Evolutionary conservation across 2,888 invertebrate genomes (phyloP).

Genomic region (Drosophila suboccidentalis): DNA sequence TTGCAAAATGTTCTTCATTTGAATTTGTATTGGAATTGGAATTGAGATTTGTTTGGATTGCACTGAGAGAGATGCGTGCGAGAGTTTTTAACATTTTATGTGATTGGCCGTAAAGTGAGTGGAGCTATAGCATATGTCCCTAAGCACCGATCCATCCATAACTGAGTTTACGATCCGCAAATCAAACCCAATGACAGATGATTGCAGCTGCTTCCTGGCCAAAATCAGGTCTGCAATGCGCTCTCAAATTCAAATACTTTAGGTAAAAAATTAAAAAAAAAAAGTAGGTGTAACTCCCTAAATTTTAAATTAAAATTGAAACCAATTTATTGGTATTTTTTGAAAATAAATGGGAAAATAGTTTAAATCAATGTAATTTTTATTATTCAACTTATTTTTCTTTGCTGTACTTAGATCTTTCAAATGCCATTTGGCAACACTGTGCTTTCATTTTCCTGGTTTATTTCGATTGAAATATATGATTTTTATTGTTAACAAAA

Average conservation of each 20-base stretch:
- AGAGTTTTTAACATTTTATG: conserved; percentile 42
- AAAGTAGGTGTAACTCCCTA: no score
- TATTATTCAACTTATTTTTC: no score
- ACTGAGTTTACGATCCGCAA: conserved; percentile 18
- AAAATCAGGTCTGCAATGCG: background rate
- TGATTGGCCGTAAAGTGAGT: conserved; percentile 43
- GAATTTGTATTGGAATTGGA: conserved; percentile 28
- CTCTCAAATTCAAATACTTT: background rate
- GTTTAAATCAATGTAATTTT: no score
- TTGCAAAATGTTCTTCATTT: conserved; percentile 15
- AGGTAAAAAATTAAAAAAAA: background rate
- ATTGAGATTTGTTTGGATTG: conserved; percentile 43
- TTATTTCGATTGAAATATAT: background rate
- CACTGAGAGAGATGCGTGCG: conserved; percentile 10
- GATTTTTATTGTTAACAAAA: background rate
- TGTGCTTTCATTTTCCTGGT: background rate
- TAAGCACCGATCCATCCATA: conserved; percentile 16
- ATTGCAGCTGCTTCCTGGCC: conserved; percentile 18
- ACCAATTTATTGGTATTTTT: no score
- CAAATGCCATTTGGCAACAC: conserved; percentile 3
- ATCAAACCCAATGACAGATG: conserved; percentile 20
- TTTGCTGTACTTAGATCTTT: background rate
- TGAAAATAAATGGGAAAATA: no score
- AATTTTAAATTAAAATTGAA: no score
- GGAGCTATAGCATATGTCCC: conserved; percentile 51